phyloP scores from a whole-genome alignment of 2,113 vertebrate genomes.

The Austrofundulus limnaeus region DNA sequence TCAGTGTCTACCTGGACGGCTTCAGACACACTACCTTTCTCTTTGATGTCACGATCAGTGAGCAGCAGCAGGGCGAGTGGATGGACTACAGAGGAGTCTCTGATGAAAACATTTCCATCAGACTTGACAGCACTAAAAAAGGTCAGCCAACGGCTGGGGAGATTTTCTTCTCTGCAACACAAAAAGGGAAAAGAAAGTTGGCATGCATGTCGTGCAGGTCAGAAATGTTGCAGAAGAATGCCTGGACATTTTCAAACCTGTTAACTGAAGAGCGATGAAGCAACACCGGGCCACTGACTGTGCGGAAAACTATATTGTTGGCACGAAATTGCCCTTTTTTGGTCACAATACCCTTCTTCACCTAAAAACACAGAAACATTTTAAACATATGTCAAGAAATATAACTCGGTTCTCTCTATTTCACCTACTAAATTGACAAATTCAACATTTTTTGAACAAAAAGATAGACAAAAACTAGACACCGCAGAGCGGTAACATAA shows the following conservation, averaged over 20 bases:
- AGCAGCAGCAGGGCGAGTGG: slow-evolving; percentile 90
- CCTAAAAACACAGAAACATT: slow-evolving; percentile 65
- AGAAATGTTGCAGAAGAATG: not conserved
- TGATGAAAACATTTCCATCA: slow-evolving; percentile 86
- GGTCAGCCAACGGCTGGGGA: slow-evolving; percentile 92
- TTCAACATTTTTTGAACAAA: too few species aligned
- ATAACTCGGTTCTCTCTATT: too few species aligned
- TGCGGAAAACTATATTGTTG: slow-evolving; percentile 81
- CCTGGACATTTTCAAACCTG: slow-evolving; percentile 74
- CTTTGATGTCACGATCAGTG: slow-evolving; percentile 85
- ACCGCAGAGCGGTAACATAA: too few species aligned
- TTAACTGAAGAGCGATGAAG: slow-evolving; percentile 95
- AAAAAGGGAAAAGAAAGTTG: not conserved
- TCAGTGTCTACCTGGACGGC: not conserved
- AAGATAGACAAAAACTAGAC: too few species aligned
- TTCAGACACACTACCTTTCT: slow-evolving; percentile 77
- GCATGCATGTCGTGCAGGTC: not conserved
- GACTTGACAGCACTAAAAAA: slow-evolving; percentile 94
- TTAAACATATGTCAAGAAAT: too few species aligned
- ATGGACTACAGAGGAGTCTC: slow-evolving; percentile 91
- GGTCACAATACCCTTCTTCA: slow-evolving; percentile 88
- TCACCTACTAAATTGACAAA: too few species aligned
- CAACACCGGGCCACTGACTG: slow-evolving; percentile 85
- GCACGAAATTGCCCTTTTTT: slow-evolving; percentile 92
- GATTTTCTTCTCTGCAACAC: slow-evolving; percentile 79